Base-by-base conservation (phyloP, 2,797 vertebrate genomes). In the Fringilla coelebs region DNA sequence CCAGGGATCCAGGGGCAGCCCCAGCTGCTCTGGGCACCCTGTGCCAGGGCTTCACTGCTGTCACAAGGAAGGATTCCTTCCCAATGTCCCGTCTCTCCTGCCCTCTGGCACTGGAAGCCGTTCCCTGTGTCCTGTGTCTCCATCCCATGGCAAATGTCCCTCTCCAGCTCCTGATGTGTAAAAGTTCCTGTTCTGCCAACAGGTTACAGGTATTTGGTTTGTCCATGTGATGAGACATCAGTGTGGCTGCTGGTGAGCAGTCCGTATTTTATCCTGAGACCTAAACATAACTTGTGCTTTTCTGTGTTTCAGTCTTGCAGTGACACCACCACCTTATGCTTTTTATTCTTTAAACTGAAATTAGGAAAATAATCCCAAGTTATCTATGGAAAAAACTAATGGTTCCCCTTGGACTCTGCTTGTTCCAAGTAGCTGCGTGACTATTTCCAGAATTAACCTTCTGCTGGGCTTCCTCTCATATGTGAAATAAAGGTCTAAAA, bases 41-140 rank as follows among this genome's bases (percentile, higher is more conserved):
- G 43, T 4, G 29, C 54, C 68, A 34, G 54, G 11, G 2, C 32
- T 63, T 49, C 0, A 0, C 7, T 1, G 12, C 38, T 6, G 2
- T 80, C 7, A 0, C 14, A 40, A 2, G 32, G 32, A 17, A 4
- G 1, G 2, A 61, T 81, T 74, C 31, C 61, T 41, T 6, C 61
- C 34, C 46, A 10, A 0, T 5, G 0, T 61, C 20, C 61, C 31
- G 11, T 11, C 21, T 2, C 2, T 0, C 4, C 46, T 46, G 34
- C 34, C 46, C 34, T 40, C 40, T 52, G 52, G 7, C 76, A 40
- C 1, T 60, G 29, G 25, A 52, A 58, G 38, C 52, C 40, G 32
- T 60, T 67, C 21, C 25, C 52, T 57, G 5, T 18, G n/a, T 67
- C 21, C 45, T 63, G 11, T 22, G 32, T 61, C 17, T 60, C 46